Percentiles rank a stretch among this genome's conserved stretches.
phyloP scores from a whole-genome alignment of 2,888 invertebrate genomes.

The Drosophila conformis region DNA sequence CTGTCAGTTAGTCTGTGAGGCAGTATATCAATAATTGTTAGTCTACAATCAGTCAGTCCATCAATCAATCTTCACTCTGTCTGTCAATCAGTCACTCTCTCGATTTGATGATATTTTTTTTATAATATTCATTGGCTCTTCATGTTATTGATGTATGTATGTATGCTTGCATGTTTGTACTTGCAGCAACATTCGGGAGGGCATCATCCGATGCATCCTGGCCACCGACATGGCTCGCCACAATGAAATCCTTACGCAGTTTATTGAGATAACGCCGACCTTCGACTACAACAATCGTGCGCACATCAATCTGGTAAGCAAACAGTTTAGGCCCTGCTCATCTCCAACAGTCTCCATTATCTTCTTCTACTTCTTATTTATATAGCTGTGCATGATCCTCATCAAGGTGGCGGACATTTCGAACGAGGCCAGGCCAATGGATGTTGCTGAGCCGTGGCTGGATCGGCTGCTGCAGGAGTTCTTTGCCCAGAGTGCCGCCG shows the following conservation, averaged over 20 bases:
- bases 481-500: constrained; percentile 92
- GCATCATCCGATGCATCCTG: constrained; percentile 91
- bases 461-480: constrained; percentile 90
- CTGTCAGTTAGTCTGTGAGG: not conserved
- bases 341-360: not conserved
- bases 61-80: not conserved
- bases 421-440: constrained; percentile 93
- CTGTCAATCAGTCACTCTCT: not conserved
- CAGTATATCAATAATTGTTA: not conserved
- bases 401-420: constrained; percentile 94
- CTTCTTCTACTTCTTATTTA: not conserved
- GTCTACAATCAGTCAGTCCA: not conserved
- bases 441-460: constrained; percentile 93
- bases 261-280: constrained; percentile 88
- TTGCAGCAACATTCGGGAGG: constrained; percentile 89
- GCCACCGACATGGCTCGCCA: constrained; percentile 93
- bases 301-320: constrained; percentile 89
- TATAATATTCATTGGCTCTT: not conserved
- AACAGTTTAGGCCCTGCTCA: not conserved
- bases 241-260: constrained; percentile 91
- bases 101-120: not conserved
- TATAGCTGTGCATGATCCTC: constrained; percentile 91
- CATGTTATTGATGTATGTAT: not conserved
- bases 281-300: constrained; percentile 89
- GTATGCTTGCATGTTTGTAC: not conserved